A percentile compares a stretch with the other conserved stretches of the same genome.
These are phyloP conservation scores for Torymus auratus DNA, from an alignment of 2,888 invertebrate genomes.

Conservation along the genomic window DNA sequence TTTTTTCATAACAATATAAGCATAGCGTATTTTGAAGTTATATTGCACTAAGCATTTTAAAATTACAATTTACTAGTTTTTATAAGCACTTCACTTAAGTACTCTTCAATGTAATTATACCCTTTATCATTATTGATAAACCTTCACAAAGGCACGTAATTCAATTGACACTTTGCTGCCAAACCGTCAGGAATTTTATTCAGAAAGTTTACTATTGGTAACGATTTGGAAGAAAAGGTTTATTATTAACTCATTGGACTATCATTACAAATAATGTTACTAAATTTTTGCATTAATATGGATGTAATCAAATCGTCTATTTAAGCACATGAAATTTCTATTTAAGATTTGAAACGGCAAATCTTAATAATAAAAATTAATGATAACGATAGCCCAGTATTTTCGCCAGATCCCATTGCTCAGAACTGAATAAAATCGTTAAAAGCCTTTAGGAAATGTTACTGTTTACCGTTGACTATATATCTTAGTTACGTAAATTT, in stretches of 20 bases:
- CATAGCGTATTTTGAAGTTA: too few species aligned
- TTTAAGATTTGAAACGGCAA: too few species aligned
- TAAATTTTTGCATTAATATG: neutral
- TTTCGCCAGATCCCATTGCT: neutral
- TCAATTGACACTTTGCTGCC: constrained; percentile 27
- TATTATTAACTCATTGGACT: neutral
- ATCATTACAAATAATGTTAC: neutral
- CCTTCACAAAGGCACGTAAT: constrained; percentile 42
- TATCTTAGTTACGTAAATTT: too few species aligned
- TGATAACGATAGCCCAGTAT: too few species aligned
- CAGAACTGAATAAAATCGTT: constrained; percentile 8
- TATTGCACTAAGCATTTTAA: neutral
- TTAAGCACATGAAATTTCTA: too few species aligned
- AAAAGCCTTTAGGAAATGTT: neutral
- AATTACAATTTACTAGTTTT: neutral
- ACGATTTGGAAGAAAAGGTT: constrained; percentile 10
- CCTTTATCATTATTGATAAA: constrained; percentile 22
- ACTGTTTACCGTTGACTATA: neutral
- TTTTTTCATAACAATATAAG: too few species aligned
- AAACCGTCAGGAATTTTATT: constrained; percentile 8
- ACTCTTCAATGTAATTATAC: constrained; percentile 19
- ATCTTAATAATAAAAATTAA: too few species aligned
- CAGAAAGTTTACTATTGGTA: neutral
- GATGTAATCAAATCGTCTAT: too few species aligned
- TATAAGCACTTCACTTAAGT: constrained; percentile 5